Evolutionary conservation across 1,140 invertebrate species (phyloP), one percentile per base, ranked within the genome.

Genomic region (Bicyclus anynana): DNA sequence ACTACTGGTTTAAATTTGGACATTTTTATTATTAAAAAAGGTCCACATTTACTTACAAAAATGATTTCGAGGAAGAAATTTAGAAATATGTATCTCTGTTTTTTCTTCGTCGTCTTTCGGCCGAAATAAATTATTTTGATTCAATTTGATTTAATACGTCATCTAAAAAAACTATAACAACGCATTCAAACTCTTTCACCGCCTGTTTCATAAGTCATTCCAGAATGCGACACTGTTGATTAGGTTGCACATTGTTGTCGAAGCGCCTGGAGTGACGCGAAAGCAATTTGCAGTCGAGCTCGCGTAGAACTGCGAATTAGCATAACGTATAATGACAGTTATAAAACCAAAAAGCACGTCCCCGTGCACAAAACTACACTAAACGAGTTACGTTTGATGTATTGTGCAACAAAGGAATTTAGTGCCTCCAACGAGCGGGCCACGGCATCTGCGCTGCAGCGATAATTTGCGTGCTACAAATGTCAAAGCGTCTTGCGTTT

Each of bases 1-100:
- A 27, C 44, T 47, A 26, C 29, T 16, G 17, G 16, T 44, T 44
- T 27, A 44, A 44, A 20, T 44, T 44, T 44, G 4, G 40, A 44
- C 40, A 23, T 23, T 23, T 44, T 20, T 16, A 35, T 35, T 27
- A 27, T 27, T 7, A 27, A 27, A 26, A 26, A 27, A 27, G 26
- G 26, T 27, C 26, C 10, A 9, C 26, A 27, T 27, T 27, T 4
- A 27, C 26, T 33, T 12, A 12, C 1, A 12, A 33, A 33, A 10
- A 10, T 12, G 29, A n/a, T 33, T 33, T 33, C 29, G 12, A 33
- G 29, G 10, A 33, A 10, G 3, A 10, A 12, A 33, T 0, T 6
- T 33, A 3, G n/a, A 33, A 12, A 12, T 33, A 12, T 29, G 5
- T 29, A 7, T 2, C 10, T 26, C 3, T 4, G 23, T 29, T 29